phyloP scores from a whole-genome alignment of 1,140 invertebrate species.

The Papilio xuthus region DNA sequence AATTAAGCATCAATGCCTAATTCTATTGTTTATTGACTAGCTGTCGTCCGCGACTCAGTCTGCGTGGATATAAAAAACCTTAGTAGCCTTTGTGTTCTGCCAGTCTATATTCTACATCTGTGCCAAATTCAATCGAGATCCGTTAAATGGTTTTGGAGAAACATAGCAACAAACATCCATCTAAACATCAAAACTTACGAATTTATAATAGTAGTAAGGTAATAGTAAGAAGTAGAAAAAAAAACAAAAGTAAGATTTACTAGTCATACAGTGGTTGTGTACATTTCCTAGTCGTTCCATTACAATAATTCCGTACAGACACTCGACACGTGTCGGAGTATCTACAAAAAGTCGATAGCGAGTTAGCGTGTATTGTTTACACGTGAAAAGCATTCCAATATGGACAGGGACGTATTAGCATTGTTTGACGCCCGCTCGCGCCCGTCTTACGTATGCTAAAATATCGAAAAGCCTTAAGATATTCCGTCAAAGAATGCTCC shows the following conservation, averaged over 20 bases:
- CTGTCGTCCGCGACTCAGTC: too few species aligned
- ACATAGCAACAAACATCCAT: too few species aligned
- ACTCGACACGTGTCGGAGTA: constrained; percentile 2
- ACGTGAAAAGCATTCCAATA: constrained; percentile 23
- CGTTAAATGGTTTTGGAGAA: too few species aligned
- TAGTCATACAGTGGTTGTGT: neutral
- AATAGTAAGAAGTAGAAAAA: too few species aligned
- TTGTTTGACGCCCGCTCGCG: neutral
- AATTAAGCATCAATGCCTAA: too few species aligned
- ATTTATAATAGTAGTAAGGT: too few species aligned
- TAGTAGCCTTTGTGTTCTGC: too few species aligned
- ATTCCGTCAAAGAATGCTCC: constrained; percentile 39
- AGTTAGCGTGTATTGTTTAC: constrained; percentile 22
- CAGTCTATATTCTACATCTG: too few species aligned
- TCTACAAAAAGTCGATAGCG: constrained; percentile 21
- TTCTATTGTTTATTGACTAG: too few species aligned
- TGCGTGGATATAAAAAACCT: too few species aligned
- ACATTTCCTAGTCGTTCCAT: neutral
- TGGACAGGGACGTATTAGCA: constrained; percentile 19
- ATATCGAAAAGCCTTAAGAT: constrained; percentile 33
- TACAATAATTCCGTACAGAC: neutral
- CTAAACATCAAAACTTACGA: too few species aligned
- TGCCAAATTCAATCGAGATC: too few species aligned
- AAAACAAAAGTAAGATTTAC: neutral
- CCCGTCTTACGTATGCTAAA: constrained; percentile 21